These are phyloP conservation scores for Xenops minutus DNA, from an alignment of 2,797 vertebrate species.

Conservation along the genomic window DNA sequence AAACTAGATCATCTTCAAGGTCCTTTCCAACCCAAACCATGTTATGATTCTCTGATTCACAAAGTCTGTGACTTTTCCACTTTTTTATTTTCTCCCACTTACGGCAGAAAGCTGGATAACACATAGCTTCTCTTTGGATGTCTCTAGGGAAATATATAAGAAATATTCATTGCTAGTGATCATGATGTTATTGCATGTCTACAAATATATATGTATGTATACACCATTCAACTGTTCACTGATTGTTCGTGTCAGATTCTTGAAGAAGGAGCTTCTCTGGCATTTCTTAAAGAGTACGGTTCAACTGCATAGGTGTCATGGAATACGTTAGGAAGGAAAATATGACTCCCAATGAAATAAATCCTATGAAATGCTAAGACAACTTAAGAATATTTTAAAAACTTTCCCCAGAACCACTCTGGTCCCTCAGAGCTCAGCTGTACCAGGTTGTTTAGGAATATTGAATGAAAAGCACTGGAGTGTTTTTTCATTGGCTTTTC, in stretches of 20 bases:
- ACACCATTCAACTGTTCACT: neutral
- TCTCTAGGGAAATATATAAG: neutral
- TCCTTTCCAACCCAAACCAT: neutral
- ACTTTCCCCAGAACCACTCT: neutral
- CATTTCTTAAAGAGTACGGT: neutral
- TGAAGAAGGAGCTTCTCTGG: neutral
- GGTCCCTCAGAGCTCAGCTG: neutral
- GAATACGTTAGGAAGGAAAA: neutral
- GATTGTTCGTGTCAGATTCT: neutral
- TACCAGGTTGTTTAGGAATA: neutral
- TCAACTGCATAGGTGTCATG: neutral
- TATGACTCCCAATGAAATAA: neutral
- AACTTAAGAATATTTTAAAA: neutral
- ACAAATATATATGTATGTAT: neutral
- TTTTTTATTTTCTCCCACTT: neutral
- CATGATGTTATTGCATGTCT: neutral
- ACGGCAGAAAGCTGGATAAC: neutral
- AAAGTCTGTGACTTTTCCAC: neutral
- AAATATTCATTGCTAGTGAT: neutral
- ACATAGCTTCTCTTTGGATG: neutral
- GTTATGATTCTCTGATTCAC: neutral
- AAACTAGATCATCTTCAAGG: neutral
- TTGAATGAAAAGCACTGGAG: neutral
- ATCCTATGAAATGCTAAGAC: neutral
- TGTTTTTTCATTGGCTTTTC: fast-evolving